Evolutionary conservation across 2,888 invertebrate genomes (phyloP).

Genomic region (Eupithecia abbreviata): DNA sequence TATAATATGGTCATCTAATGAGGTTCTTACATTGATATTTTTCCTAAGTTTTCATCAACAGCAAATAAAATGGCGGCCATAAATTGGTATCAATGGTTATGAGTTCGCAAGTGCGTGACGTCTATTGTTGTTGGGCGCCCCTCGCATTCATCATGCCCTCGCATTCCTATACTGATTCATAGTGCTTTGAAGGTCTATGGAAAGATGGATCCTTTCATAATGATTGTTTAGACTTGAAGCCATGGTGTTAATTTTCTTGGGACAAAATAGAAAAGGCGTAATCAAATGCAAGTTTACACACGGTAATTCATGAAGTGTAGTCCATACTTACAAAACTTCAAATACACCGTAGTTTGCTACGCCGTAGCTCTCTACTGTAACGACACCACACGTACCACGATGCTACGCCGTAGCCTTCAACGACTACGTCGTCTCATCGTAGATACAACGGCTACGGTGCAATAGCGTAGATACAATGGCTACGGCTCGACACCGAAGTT

Average conservation of each 20-base stretch:
- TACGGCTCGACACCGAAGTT: neutral
- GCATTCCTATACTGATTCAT: conserved; percentile 45
- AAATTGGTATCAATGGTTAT: conserved; percentile 74
- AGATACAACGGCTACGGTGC: neutral
- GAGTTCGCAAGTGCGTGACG: conserved; percentile 73
- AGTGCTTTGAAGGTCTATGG: neutral
- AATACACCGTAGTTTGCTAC: neutral
- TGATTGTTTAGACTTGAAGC: conserved; percentile 1
- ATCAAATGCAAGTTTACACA: neutral
- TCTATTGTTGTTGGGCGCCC: conserved; percentile 63
- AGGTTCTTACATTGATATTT: neutral
- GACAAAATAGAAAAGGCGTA: neutral
- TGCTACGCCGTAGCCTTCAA: neutral
- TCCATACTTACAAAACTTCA: too few species aligned
- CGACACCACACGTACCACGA: neutral
- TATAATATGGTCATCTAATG: neutral
- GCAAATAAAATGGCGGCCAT: conserved; percentile 63
- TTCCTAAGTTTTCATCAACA: conserved; percentile 25
- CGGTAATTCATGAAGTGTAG: neutral
- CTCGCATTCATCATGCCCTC: conserved; percentile 65
- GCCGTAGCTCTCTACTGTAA: neutral
- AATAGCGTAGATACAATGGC: neutral
- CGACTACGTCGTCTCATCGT: neutral
- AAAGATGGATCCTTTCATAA: conserved; percentile 2
- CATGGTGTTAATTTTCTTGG: neutral